phyloP scores from a whole-genome alignment of 2,113 vertebrate genomes.

The Zingel zingel region DNA sequence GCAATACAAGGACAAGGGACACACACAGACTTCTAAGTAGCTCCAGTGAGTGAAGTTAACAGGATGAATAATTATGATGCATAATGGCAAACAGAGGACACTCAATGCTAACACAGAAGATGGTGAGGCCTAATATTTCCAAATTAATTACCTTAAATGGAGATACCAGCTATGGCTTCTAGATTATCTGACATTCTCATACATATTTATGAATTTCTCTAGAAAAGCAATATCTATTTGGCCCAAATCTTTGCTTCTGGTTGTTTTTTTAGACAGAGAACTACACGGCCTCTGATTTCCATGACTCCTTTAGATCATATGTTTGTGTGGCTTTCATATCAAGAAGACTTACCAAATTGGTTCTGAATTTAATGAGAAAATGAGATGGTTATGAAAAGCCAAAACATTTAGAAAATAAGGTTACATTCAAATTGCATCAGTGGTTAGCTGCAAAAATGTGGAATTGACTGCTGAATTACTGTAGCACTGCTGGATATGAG shows the following conservation, averaged over 20 bases:
- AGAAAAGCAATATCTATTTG: slow-evolving; percentile 30
- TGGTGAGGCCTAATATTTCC: slow-evolving; percentile 38
- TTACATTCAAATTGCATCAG: slow-evolving; percentile 31
- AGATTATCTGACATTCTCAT: slow-evolving; percentile 47
- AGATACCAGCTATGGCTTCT: slow-evolving; percentile 34
- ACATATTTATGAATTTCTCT: slow-evolving; percentile 46
- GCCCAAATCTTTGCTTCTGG: slow-evolving; percentile 24
- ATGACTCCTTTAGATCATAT: slow-evolving; percentile 10
- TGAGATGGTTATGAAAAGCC: slow-evolving; percentile 13
- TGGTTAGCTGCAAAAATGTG: slow-evolving; percentile 6
- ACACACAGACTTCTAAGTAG: slow-evolving; percentile 48
- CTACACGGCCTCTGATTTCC: slow-evolving; percentile 2
- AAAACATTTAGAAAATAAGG: slow-evolving; percentile 22
- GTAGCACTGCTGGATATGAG: neutral
- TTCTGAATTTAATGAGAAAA: slow-evolving; percentile 38
- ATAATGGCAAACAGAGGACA: slow-evolving; percentile 61
- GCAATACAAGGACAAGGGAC: slow-evolving; percentile 29
- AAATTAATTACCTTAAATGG: slow-evolving; percentile 52
- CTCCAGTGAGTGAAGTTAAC: slow-evolving; percentile 44
- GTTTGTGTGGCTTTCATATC: slow-evolving; percentile 14
- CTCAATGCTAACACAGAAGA: slow-evolving; percentile 28
- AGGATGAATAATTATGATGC: slow-evolving; percentile 56
- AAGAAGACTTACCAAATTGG: slow-evolving; percentile 10
- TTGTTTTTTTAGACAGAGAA: slow-evolving; percentile 13
- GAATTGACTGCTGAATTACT: slow-evolving; percentile 1